Evolutionary conservation across 2,888 invertebrate genomes (phyloP).

Genomic region (Heliconius erato): DNA sequence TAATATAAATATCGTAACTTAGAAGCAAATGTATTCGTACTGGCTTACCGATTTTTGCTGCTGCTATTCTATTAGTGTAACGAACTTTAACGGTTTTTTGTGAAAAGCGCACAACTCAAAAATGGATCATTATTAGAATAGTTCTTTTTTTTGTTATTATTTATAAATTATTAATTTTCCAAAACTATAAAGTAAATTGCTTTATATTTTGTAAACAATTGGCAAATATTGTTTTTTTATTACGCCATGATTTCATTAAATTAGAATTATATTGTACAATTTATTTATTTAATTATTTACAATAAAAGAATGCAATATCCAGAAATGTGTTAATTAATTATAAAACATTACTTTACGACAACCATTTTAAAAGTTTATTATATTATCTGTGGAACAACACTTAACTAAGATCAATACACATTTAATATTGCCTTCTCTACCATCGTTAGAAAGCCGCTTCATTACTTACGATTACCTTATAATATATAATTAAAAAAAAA

Average conservation of each 20-base stretch:
- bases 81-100: conserved; percentile 26
- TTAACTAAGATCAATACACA: neutral
- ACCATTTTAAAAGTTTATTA: neutral
- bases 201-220: neutral
- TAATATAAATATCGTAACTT: conserved; percentile 47
- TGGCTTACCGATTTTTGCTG: conserved; percentile 38
- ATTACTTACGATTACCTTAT: neutral
- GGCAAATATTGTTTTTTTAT: neutral
- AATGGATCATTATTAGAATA: neutral
- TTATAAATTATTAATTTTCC: too few relatives aligned
- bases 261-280: neutral
- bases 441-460: conserved; percentile 4
- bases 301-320: neutral
- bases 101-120: neutral
- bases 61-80: conserved; percentile 19
- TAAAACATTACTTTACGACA: neutral
- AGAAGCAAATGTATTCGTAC: conserved; percentile 46
- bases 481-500: neutral
- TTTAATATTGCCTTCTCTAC: neutral
- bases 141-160: neutral
- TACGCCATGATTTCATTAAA: neutral
- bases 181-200: neutral
- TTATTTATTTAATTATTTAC: neutral
- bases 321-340: neutral
- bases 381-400: neutral